Conservation (phyloP, 2,888 invertebrate genomes). For the Neuroscelio doddi region DNA sequence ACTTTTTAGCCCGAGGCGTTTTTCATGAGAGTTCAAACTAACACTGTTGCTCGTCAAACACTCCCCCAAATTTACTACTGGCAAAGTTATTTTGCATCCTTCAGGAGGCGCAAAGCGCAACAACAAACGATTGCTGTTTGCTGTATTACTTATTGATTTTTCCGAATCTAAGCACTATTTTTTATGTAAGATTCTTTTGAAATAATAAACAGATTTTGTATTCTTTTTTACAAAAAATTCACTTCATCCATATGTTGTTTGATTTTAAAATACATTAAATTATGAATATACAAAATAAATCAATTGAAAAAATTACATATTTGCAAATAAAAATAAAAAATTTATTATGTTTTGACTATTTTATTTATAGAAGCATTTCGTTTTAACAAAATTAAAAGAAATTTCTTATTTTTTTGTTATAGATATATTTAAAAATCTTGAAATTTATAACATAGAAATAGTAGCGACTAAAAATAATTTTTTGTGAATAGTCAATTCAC, state of each 20-base stretch:
- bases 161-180: slow-evolving; percentile 55
- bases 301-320: neutral
- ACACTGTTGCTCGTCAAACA: slow-evolving; percentile 85
- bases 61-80: slow-evolving; percentile 83
- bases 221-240: slow-evolving; percentile 2
- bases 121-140: slow-evolving; percentile 46
- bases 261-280: slow-evolving; percentile 25
- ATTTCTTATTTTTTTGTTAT: too few species aligned
- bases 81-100: slow-evolving; percentile 79
- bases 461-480: too few species aligned
- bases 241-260: too few species aligned
- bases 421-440: too few species aligned
- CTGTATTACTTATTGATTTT: slow-evolving; percentile 46
- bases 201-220: too few species aligned
- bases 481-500: too few species aligned
- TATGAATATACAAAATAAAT: slow-evolving; percentile 15
- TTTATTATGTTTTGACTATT: too few species aligned
- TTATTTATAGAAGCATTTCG: too few species aligned
- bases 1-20: slow-evolving; percentile 77
- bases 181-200: slow-evolving; percentile 24
- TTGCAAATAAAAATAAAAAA: slow-evolving; percentile 2
- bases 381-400: too few species aligned
- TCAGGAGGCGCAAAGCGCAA: slow-evolving; percentile 75
- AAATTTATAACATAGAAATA: too few species aligned
- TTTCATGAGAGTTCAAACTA: slow-evolving; percentile 84